Evolutionary conservation across 2,888 invertebrate genomes (phyloP), one percentile per base, ranked within the genome.

Genomic region (Dryobotodes eremita): DNA sequence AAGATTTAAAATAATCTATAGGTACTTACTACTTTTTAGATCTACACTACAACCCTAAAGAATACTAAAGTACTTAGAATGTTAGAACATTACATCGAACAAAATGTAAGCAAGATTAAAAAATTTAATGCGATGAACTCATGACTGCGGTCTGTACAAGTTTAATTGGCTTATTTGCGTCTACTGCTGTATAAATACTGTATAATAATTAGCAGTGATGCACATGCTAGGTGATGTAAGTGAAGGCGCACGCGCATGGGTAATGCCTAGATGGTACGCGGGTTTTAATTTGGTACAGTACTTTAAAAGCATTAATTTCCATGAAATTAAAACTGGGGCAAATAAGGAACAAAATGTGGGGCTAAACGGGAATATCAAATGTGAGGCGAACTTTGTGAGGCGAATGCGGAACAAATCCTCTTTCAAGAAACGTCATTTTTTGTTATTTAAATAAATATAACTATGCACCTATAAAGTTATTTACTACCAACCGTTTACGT

Each of bases 161-260:
- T 78, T 69, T 88, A 82, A 86, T 88, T 84, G 78, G 71, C 84
- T 75, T 77, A 80, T 88, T 84, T 85, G 61, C 75, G 68, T 75
- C 61, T 53, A 70, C 70, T 72, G 26, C 74, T 72, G 75, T 81
- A 80, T 82, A 85, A 82, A 78, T 55, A 59, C 55, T 83, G 84
- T 59, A 70, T 84, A 73, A 82, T 80, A 80, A 75, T 83, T 68
- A 68, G 62, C 31, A 13, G 57, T 80, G 50, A 71, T 74, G 84
- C 75, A 86, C 62, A 65, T 65, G 76, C 66, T 70, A 46, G 15
- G 55, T 68, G n/a, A 74, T 79, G 74, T 74, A 71, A 73, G 46
- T 59, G 64, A 80, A 80, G 57, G 55, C 26, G 73, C 15, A 57
- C 1, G 48, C 48, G 36, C 53, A 75, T 57, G n/a, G 23, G 1